A percentile compares a stretch with the other conserved stretches of the same genome.
These are phyloP conservation scores for Ceryle rudis DNA, from an alignment of 2,797 vertebrate species.

Conservation along the genomic window DNA sequence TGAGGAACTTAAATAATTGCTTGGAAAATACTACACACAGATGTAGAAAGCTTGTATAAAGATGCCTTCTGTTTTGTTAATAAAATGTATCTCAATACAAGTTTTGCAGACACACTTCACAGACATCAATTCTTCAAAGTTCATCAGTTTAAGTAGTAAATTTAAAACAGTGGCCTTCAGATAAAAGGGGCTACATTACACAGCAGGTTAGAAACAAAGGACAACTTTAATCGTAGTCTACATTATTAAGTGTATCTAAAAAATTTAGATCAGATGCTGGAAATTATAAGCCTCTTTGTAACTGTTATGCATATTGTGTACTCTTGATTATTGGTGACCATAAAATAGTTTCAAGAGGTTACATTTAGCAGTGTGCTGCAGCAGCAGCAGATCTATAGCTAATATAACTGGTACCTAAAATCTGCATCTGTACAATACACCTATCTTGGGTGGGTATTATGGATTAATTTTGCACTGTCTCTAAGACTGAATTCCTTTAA, in stretches of 20 bases:
- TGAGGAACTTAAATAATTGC: background rate
- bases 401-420: background rate
- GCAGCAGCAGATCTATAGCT: background rate
- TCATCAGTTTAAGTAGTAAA: slow-evolving; percentile 35
- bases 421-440: background rate
- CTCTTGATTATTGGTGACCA: background rate
- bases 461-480: background rate
- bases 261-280: background rate
- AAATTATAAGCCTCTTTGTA: background rate
- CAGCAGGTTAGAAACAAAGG: slow-evolving; percentile 22
- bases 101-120: background rate
- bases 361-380: background rate
- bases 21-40: background rate
- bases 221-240: background rate
- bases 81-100: background rate
- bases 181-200: slow-evolving; percentile 19
- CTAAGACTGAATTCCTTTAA: background rate
- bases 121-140: background rate
- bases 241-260: background rate
- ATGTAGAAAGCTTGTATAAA: background rate
- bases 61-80: background rate
- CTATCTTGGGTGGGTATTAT: background rate
- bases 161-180: background rate
- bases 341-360: background rate
- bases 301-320: background rate